phyloP scores from a whole-genome alignment of 2,113 vertebrate species.

The Sula dactylatra region DNA sequence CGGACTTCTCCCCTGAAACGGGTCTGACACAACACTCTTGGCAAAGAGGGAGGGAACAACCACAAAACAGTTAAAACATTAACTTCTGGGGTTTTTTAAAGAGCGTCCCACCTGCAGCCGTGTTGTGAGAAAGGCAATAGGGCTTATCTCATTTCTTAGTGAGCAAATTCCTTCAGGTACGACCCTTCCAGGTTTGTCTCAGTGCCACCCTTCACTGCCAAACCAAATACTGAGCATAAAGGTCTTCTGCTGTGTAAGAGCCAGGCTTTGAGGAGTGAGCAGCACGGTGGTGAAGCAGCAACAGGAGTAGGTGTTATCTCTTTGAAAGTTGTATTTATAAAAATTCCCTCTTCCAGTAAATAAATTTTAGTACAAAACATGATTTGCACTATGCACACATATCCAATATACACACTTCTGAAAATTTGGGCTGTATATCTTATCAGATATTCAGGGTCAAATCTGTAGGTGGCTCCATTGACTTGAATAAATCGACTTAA shows the following conservation, averaged over 20 bases:
- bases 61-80: neutral
- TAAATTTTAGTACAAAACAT: neutral
- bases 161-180: neutral
- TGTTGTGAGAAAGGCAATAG: neutral
- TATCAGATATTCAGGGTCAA: conserved; percentile 15
- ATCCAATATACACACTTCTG: neutral
- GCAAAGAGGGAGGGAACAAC: neutral
- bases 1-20: neutral
- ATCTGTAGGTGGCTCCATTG: conserved; percentile 27
- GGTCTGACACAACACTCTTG: neutral
- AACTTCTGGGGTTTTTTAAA: neutral
- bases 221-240: neutral
- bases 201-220: neutral
- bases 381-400: neutral
- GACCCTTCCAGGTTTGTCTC: neutral
- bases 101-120: neutral
- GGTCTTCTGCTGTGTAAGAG: neutral
- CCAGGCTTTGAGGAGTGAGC: neutral
- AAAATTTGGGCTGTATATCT: neutral
- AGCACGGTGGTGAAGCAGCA: neutral
- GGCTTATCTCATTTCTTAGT: neutral
- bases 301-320: neutral
- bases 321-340: neutral
- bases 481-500: neutral
- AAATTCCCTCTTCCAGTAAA: neutral